Conservation (phyloP, 2,797 vertebrate genomes). For the Gymnothorax reevesii region DNA sequence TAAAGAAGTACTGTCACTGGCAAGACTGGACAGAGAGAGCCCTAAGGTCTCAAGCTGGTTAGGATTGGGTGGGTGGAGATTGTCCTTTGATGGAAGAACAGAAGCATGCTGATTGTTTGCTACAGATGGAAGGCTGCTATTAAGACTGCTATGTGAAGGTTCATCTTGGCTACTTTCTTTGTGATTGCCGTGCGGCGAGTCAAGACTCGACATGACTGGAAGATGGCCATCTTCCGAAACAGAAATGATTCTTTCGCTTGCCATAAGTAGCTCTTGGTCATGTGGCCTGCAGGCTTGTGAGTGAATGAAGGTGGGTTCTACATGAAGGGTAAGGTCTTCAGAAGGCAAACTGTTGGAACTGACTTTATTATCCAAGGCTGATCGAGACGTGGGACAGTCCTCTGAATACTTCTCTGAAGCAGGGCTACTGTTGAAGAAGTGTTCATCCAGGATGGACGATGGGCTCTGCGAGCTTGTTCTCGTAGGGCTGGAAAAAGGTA, state of each 20-base stretch:
- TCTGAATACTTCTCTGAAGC: neutral
- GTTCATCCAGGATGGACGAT: neutral
- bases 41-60: neutral
- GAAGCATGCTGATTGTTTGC: neutral
- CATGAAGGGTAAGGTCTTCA: neutral
- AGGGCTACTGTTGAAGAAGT: neutral
- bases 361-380: constrained; percentile 33
- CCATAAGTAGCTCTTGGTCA: neutral
- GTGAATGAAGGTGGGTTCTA: neutral
- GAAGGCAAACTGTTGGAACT: constrained; percentile 16
- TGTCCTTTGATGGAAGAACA: neutral
- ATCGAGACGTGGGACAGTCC: constrained; percentile 4
- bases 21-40: neutral
- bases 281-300: neutral
- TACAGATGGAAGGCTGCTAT: neutral
- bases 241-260: neutral
- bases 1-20: neutral
- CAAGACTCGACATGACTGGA: neutral
- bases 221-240: neutral
- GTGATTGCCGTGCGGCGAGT: neutral
- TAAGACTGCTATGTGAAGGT: neutral
- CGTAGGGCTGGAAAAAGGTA: neutral
- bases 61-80: neutral
- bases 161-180: neutral
- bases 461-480: neutral